These are phyloP conservation scores for Sitobion miscanthi DNA, from an alignment of 1,140 invertebrate genomes.

Conservation along the genomic window DNA sequence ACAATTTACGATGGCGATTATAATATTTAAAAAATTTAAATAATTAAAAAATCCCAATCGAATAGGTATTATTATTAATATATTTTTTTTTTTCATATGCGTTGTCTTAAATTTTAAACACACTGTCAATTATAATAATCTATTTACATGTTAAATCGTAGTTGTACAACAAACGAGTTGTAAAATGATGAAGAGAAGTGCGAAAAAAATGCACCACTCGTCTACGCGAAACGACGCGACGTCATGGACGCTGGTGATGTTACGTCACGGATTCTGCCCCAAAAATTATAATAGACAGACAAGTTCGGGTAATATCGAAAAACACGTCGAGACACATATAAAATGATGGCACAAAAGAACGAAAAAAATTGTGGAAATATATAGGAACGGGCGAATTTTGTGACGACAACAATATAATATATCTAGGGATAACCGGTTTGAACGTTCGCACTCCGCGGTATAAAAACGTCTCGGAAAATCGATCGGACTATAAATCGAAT, in stretches of 20 bases:
- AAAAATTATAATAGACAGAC: background rate
- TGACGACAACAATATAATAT: background rate
- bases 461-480: slow-evolving; percentile 49
- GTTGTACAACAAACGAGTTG: background rate
- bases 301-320: background rate
- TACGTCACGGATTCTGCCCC: too few relatives aligned
- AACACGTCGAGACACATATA: background rate
- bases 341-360: background rate
- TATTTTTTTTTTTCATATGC: background rate
- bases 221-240: too few relatives aligned
- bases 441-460: background rate
- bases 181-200: background rate
- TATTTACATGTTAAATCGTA: background rate
- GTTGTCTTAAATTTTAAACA: background rate
- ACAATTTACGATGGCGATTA: too few relatives aligned
- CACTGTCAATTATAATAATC: background rate
- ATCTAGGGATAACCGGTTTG: slow-evolving; percentile 40
- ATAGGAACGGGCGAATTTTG: background rate
- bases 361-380: background rate
- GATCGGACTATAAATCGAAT: slow-evolving; percentile 49
- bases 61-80: background rate
- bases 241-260: background rate
- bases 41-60: background rate
- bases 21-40: background rate
- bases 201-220: background rate